phyloP scores from a whole-genome alignment of 2,113 vertebrate genomes.

The Eonycteris spelaea region DNA sequence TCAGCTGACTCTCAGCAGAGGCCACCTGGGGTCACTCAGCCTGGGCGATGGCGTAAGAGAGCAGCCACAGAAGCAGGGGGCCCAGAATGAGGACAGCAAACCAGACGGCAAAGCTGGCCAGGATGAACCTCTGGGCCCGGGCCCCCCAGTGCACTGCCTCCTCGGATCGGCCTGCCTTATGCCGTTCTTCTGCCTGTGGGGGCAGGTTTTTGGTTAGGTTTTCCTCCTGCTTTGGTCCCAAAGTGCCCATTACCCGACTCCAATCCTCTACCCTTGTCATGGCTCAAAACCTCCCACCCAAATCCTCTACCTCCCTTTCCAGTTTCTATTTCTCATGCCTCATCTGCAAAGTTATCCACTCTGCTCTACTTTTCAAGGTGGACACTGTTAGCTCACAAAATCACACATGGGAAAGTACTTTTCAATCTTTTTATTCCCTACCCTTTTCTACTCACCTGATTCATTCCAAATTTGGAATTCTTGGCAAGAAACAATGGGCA shows the following conservation, averaged over 20 bases:
- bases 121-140: conserved; percentile 73
- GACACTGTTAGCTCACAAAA: background rate
- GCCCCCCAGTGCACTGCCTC: conserved; percentile 65
- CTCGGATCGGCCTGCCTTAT: conserved; percentile 46
- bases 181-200: conserved; percentile 79
- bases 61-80: conserved; percentile 76
- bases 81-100: conserved; percentile 67
- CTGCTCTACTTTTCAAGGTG: background rate
- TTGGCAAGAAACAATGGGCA: background rate
- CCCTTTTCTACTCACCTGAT: conserved; percentile 24
- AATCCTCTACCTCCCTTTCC: background rate
- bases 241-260: conserved; percentile 9
- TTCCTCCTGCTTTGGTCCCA: conserved; percentile 8
- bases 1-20: conserved; percentile 63
- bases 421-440: background rate
- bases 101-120: conserved; percentile 81
- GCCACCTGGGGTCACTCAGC: conserved; percentile 73
- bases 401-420: background rate
- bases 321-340: background rate
- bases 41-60: conserved; percentile 85
- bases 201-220: conserved; percentile 65
- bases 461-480: conserved; percentile 31
- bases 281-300: background rate
- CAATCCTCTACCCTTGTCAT: background rate
- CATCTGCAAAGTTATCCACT: background rate